These are phyloP conservation scores for Deladenus siricidicola DNA, from an alignment of 2,888 invertebrate genomes.

Conservation along the genomic window DNA sequence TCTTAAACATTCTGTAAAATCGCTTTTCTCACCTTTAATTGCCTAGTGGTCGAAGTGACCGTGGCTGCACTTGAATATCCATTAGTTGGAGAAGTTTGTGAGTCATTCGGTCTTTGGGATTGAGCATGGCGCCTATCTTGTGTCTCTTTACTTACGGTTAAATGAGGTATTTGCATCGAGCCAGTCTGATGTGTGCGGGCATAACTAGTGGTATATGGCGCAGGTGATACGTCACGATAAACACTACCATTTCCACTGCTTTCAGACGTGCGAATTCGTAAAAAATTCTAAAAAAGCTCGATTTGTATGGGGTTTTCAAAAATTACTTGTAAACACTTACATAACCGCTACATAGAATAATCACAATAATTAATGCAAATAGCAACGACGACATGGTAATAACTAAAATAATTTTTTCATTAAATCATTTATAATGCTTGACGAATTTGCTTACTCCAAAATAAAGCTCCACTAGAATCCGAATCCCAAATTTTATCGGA, in stretches of 20 bases:
- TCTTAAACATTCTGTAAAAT: no score
- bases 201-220: neutral
- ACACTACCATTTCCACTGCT: neutral
- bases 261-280: neutral
- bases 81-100: no score
- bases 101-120: no score
- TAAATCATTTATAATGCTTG: neutral
- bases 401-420: conserved; percentile 18
- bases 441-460: neutral
- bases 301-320: neutral
- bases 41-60: neutral
- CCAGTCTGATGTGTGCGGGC: no score
- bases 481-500: neutral
- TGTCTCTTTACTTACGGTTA: no score
- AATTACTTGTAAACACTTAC: conserved; percentile 22
- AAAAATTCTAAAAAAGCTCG: conserved; percentile 2
- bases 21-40: neutral
- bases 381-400: conserved; percentile 28
- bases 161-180: no score
- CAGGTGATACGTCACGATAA: conserved; percentile 5
- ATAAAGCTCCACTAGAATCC: neutral
- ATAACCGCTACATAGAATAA: conserved; percentile 30
- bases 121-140: no score
- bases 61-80: no score
- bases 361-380: conserved; percentile 27